Evolutionary conservation across 2,113 vertebrate species (phyloP).

Genomic region (Erythrocercus mccallii): DNA sequence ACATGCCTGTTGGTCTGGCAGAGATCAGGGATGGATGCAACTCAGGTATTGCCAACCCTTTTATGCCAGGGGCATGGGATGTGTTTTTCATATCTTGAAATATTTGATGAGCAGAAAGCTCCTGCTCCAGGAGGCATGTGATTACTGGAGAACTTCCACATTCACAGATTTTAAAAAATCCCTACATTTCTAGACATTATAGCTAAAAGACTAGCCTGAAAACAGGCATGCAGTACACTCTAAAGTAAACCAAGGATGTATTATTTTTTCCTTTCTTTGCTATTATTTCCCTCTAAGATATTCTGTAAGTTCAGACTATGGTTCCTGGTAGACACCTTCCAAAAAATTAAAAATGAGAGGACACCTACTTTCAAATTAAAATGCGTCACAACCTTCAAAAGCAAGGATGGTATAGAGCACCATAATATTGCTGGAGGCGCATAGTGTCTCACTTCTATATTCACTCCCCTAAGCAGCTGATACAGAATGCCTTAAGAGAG

Average conservation of each 20-base stretch:
- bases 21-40: neutral
- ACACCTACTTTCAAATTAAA: neutral
- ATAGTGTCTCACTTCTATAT: neutral
- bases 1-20: neutral
- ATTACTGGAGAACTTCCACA: neutral
- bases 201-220: neutral
- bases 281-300: neutral
- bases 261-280: neutral
- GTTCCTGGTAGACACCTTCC: neutral
- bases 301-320: neutral
- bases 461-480: neutral
- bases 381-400: neutral
- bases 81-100: neutral
- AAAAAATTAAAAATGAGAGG: neutral
- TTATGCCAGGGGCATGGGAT: neutral
- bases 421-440: neutral
- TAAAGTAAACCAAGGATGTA: neutral
- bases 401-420: neutral
- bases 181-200: neutral
- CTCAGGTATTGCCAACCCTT: neutral
- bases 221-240: neutral
- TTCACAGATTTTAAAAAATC: neutral
- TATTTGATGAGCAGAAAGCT: neutral
- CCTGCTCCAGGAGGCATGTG: neutral
- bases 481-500: neutral